Percentiles rank a stretch among this genome's conserved stretches.
These are phyloP conservation scores for Protonibea diacanthus DNA, from an alignment of 2,797 vertebrate species.

Conservation along the genomic window DNA sequence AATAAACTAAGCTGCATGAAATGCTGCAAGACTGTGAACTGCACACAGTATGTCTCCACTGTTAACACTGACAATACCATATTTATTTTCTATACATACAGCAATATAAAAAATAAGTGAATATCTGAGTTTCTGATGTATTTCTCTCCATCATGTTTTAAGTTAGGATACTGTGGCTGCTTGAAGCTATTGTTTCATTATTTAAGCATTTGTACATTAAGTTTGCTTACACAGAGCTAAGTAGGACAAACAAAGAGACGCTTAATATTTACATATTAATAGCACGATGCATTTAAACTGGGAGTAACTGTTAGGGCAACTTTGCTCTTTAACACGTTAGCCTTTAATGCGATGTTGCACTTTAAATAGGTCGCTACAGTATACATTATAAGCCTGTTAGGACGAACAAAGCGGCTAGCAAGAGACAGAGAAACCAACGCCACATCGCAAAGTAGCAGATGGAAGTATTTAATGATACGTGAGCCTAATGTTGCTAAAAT, in stretches of 20 bases:
- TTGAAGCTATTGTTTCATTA: background rate
- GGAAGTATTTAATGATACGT: background rate
- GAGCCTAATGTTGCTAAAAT: background rate
- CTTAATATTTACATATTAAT: background rate
- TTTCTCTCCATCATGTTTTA: background rate
- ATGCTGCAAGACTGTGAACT: background rate
- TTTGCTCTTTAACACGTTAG: background rate
- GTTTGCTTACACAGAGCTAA: background rate
- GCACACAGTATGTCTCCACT: background rate
- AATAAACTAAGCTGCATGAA: background rate
- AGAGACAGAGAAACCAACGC: background rate
- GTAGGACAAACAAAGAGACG: background rate
- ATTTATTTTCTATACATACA: background rate
- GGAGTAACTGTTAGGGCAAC: background rate
- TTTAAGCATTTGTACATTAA: background rate
- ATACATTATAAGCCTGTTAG: background rate
- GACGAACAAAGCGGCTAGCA: slow-evolving; percentile 34
- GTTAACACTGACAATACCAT: background rate
- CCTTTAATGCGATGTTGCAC: background rate
- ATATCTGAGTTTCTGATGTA: rapidly evolving
- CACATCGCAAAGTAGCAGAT: background rate
- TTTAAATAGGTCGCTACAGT: slow-evolving; percentile 17
- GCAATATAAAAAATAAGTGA: background rate
- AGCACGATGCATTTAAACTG: background rate
- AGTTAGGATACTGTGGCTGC: no score